Conservation (phyloP, 2,888 invertebrate genomes). For the Agonopterix alstromeriana region DNA sequence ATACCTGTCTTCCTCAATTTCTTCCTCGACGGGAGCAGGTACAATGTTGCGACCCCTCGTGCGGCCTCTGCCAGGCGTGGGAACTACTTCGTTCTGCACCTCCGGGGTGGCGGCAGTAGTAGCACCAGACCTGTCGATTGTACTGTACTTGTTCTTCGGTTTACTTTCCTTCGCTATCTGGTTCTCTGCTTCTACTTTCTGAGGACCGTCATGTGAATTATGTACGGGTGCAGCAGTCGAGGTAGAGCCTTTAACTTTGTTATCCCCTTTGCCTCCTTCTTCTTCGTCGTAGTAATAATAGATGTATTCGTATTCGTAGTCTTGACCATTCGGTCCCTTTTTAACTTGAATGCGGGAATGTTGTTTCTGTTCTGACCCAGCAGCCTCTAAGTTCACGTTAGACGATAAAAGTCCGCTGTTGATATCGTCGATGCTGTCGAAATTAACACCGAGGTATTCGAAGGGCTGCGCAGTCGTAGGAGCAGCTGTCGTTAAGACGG, state of each 20-base stretch:
- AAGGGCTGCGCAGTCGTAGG: slow-evolving; percentile 48
- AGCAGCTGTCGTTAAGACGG: slow-evolving; percentile 73
- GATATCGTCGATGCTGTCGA: slow-evolving; percentile 68
- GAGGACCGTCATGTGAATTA: slow-evolving; percentile 80
- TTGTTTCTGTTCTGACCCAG: slow-evolving; percentile 81
- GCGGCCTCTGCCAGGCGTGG: slow-evolving; percentile 56
- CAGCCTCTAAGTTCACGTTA: slow-evolving; percentile 75
- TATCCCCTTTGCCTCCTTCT: slow-evolving; percentile 70
- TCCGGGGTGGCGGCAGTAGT: slow-evolving; percentile 73
- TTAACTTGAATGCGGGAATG: slow-evolving; percentile 88
- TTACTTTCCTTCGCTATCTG: slow-evolving; percentile 59
- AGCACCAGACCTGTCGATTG: slow-evolving; percentile 65
- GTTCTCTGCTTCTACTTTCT: slow-evolving; percentile 64
- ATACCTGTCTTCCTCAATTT: slow-evolving; percentile 71
- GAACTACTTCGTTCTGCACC: slow-evolving; percentile 81
- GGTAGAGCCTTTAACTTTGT: slow-evolving; percentile 32
- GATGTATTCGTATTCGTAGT: slow-evolving; percentile 94
- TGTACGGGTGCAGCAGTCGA: slow-evolving; percentile 42
- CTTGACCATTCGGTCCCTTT: slow-evolving; percentile 92
- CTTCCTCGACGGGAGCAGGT: slow-evolving; percentile 69
- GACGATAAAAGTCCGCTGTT: slow-evolving; percentile 67
- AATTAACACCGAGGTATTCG: slow-evolving; percentile 67
- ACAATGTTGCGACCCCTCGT: slow-evolving; percentile 67
- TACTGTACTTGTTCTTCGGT: slow-evolving; percentile 74
- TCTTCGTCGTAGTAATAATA: slow-evolving; percentile 94